A percentile compares a stretch with the other conserved stretches of the same genome.
phyloP scores from a whole-genome alignment of 2,888 invertebrate species.

The Drosophila siamana region DNA sequence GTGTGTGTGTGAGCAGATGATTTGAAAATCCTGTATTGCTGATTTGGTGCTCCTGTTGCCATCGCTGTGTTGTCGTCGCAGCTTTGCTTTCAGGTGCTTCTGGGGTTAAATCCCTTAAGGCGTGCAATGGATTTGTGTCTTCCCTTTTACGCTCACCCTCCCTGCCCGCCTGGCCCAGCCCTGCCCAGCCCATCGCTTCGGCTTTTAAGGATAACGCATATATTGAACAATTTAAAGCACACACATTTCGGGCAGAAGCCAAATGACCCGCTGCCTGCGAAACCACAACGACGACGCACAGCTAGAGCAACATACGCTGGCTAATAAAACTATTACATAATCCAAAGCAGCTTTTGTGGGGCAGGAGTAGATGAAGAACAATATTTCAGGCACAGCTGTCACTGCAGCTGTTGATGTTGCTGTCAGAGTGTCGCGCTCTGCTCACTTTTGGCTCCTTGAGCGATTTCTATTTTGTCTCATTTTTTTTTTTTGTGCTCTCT shows the following conservation, averaged over 20 bases:
- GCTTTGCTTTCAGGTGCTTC: conserved; percentile 77
- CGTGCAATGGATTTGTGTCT: conserved; percentile 66
- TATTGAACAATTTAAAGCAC: conserved; percentile 44
- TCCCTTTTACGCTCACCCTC: neutral
- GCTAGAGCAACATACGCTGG: conserved; percentile 1
- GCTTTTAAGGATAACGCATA: conserved; percentile 31
- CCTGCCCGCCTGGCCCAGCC: neutral
- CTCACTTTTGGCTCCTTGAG: conserved; percentile 41
- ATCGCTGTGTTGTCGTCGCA: conserved; percentile 66
- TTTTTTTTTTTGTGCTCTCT: conserved; percentile 3
- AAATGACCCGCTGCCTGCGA: conserved; percentile 4
- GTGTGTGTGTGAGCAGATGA: conserved; percentile 30
- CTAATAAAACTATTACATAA: conserved; percentile 22
- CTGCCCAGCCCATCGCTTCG: neutral
- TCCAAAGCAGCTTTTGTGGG: neutral
- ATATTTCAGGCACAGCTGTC: conserved; percentile 26
- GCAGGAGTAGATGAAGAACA: neutral
- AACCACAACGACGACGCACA: neutral
- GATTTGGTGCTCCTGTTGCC: conserved; percentile 37
- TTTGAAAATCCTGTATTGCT: conserved; percentile 39
- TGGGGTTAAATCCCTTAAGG: conserved; percentile 80
- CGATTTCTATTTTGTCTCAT: no score
- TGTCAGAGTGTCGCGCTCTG: conserved; percentile 26
- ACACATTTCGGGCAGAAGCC: conserved; percentile 7
- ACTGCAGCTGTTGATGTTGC: conserved; percentile 38